A percentile compares a stretch with the other conserved stretches of the same genome.
Evolutionary conservation across 2,888 invertebrate genomes (phyloP).

Genomic region (Alentia gelatinosa): DNA sequence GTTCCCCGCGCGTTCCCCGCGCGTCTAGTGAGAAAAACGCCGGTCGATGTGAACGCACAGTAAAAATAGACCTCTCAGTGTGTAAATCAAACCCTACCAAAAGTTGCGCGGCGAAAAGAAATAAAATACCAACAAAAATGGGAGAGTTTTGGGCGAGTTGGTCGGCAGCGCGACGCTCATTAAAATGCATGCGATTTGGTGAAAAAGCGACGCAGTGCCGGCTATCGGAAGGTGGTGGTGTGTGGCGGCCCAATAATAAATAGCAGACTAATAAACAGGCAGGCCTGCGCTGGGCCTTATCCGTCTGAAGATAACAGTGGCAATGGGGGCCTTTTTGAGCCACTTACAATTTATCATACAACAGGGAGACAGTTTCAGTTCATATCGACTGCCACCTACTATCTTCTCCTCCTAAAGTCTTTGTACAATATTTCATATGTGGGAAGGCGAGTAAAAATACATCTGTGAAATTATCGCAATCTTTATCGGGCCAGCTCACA

Average conservation of each 20-base stretch:
- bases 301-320: background rate
- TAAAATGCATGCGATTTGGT: slow-evolving; percentile 7
- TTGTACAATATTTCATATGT: background rate
- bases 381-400: background rate
- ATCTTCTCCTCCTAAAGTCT: background rate
- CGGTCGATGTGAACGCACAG: background rate
- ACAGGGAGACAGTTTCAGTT: background rate
- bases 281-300: background rate
- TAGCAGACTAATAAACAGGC: background rate
- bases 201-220: background rate
- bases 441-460: too few species aligned
- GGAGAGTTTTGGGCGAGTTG: slow-evolving; percentile 12
- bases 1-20: background rate
- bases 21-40: background rate
- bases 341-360: slow-evolving; percentile 28
- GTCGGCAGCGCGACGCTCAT: background rate
- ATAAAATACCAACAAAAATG: background rate
- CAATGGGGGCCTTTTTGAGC: background rate
- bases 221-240: background rate
- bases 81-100: slow-evolving; percentile 25
- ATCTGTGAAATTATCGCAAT: too few species aligned
- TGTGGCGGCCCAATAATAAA: background rate
- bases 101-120: background rate
- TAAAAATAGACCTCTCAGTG: slow-evolving; percentile 21
- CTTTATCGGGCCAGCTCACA: too few species aligned